phyloP scores from a whole-genome alignment of 2,888 invertebrate species.

The Eledona agricola region DNA sequence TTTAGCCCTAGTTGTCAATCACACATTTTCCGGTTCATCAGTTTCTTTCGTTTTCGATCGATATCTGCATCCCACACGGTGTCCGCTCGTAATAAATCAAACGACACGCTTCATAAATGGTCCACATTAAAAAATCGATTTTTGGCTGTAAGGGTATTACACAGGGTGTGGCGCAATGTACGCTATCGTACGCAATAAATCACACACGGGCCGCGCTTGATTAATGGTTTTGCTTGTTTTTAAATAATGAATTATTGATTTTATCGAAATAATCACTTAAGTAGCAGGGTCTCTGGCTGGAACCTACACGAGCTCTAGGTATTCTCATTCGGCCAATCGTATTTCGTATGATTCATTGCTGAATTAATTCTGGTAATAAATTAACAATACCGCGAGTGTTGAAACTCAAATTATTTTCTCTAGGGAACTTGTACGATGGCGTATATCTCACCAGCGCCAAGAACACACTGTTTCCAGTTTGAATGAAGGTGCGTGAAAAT shows the following conservation, averaged over 20 bases:
- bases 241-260: conserved; percentile 21
- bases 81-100: conserved; percentile 28
- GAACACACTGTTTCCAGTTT: conserved; percentile 28
- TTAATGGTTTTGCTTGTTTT: conserved; percentile 24
- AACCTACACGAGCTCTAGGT: conserved; percentile 21
- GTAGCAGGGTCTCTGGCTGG: conserved; percentile 2
- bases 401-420: conserved; percentile 53
- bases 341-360: conserved; percentile 32
- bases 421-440: conserved; percentile 51
- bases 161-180: conserved; percentile 15
- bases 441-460: conserved; percentile 46
- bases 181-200: conserved; percentile 14
- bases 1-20: too few species aligned
- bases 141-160: conserved; percentile 20
- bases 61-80: too few species aligned
- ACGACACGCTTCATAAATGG: conserved; percentile 5
- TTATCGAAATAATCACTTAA: conserved; percentile 22
- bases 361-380: conserved; percentile 34
- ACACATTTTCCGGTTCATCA: too few species aligned
- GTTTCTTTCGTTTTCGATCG: too few species aligned
- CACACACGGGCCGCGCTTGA: conserved; percentile 15
- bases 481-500: conserved; percentile 34
- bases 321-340: conserved; percentile 6
- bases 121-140: conserved; percentile 4
- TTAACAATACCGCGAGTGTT: conserved; percentile 45